Base-by-base conservation (phyloP, 2,797 vertebrate species). In the Enteromius fasciolatus region DNA sequence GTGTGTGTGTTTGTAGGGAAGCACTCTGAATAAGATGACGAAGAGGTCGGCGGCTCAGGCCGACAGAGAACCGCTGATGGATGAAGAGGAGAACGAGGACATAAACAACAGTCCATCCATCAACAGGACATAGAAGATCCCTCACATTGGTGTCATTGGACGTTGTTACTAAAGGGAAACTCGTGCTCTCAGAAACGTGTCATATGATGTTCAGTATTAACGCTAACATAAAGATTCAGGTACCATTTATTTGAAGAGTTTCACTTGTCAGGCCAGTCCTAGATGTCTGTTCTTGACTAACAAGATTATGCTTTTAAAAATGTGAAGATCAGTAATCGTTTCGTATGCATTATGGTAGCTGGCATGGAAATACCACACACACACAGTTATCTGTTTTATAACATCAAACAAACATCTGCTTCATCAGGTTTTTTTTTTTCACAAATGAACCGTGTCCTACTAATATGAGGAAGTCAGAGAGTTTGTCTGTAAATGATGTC, bases 1-100 rank as follows among this genome's bases (percentile, higher is more conserved):
- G 9, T 31, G 44, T 78, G 54, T 81, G 44, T 80, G 78, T 82
- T 78, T 70, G 39, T 84, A 97, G 95, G 95, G 92, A 68, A 94
- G 94, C 66, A 94, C 75, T 14, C 88, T 96, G 84, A 97, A 96
- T 90, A 95, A 92, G 85, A 94, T 87, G 0, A 94, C 94, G 1
- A 96, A 95, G 89, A 90, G 83, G 54, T 91, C 89, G 0, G 31
- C 44, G 9, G 84, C 82, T 50, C 66, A 82, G 41, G 70, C 83
- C 0, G 93, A 94, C 83, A 89, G 84, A 85, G 91, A 94, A 41
- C 90, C 91, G 0, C 91, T 94, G 61, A 83, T 85, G 82, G 87
- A 75, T 23, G 90, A 78, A 61, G 50, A 63, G 68, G 73, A 82
- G 1, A 48, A 46, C 3, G 76, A 83, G 14, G 67, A 83, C n/a